Evolutionary conservation across 1,140 invertebrate genomes (phyloP).

Genomic region (Tigriopus japonicus): DNA sequence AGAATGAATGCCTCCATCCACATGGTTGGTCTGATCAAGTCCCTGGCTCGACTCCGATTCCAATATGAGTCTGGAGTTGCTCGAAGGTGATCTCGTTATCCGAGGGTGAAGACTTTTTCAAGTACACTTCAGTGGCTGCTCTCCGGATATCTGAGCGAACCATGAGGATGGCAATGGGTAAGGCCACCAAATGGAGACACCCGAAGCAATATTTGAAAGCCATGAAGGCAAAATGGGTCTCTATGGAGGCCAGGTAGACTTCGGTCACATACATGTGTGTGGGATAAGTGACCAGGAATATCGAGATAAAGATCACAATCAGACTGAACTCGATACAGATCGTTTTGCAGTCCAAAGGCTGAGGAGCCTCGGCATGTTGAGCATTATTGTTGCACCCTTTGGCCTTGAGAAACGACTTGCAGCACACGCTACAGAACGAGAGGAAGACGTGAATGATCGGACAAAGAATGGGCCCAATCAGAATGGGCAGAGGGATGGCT

Average conservation of each 20-base stretch:
- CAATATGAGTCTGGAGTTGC: constrained; percentile 2
- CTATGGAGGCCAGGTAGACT: not conserved
- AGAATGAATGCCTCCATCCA: no score
- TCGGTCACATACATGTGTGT: constrained; percentile 3
- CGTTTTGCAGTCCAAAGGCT: not conserved
- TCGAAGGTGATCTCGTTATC: constrained; percentile 8
- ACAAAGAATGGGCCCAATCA: constrained; percentile 2
- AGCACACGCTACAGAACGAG: not conserved
- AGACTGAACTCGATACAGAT: not conserved
- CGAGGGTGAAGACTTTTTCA: not conserved
- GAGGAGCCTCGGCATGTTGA: not conserved
- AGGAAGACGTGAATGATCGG: constrained; percentile 1
- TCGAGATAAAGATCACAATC: not conserved
- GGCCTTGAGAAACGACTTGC: not conserved
- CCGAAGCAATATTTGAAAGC: constrained; percentile 10
- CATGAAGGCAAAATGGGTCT: constrained; percentile 4
- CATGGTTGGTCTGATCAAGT: not conserved
- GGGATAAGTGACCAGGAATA: constrained; percentile 4
- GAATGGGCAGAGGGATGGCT: not conserved
- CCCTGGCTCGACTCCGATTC: constrained; percentile 1
- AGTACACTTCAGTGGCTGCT: not conserved
- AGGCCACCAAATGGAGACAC: not conserved
- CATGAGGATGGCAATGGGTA: not conserved
- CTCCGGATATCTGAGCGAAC: not conserved
- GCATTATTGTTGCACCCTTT: not conserved